Conservation (phyloP, 1,140 invertebrate species). For the Antheraea mylitta region DNA sequence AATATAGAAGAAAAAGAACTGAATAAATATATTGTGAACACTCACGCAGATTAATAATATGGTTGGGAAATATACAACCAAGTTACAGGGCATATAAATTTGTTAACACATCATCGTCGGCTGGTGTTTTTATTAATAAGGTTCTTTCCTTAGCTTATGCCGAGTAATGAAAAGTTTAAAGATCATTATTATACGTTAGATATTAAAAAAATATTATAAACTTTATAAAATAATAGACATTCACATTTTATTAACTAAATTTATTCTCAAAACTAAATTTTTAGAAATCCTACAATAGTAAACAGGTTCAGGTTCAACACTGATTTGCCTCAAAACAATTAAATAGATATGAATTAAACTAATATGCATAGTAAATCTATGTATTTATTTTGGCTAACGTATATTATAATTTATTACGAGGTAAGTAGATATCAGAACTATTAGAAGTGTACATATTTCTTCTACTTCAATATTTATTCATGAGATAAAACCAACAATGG, state of each 20-base stretch:
- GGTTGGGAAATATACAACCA: no score
- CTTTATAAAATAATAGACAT: slow-evolving; percentile 7
- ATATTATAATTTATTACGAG: not conserved
- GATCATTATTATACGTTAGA: no score
- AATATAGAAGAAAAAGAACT: no score
- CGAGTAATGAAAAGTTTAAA: no score
- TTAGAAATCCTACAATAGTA: slow-evolving; percentile 53
- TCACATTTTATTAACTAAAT: slow-evolving; percentile 45
- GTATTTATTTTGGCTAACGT: not conserved
- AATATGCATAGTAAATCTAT: not conserved
- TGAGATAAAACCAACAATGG: not conserved
- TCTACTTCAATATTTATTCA: not conserved
- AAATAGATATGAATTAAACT: slow-evolving; percentile 7
- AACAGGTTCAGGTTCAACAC: slow-evolving; percentile 48
- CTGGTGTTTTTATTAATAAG: no score
- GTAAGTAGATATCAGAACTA: not conserved
- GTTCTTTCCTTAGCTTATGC: no score
- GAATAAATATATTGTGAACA: no score
- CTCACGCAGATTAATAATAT: no score
- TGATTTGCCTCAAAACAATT: slow-evolving; percentile 31
- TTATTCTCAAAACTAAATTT: slow-evolving; percentile 58
- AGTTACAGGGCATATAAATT: no score
- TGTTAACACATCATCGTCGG: no score
- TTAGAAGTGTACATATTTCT: not conserved
- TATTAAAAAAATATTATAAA: no score